Evolutionary conservation across 2,888 invertebrate genomes (phyloP), one percentile per base, ranked within the genome.

Genomic region (Euplagia quadripunctaria): DNA sequence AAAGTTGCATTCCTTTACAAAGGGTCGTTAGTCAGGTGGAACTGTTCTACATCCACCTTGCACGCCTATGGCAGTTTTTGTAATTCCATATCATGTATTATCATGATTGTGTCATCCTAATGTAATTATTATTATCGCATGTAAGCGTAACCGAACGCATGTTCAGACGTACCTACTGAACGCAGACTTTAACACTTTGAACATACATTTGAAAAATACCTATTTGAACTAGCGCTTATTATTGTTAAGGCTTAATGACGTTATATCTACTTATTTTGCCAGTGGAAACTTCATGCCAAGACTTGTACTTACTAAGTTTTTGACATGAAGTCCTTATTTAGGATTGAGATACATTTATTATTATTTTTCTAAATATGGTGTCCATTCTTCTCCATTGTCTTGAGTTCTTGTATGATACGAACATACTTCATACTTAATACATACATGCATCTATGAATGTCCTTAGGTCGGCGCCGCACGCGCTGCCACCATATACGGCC

Each of bases 401-500:
- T 51, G 43, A 17, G 64, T 58, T 71, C 58, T 74, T 74, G 64
- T 71, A 58, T 71, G 71, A 67, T 52, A 63, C 43, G 49, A 67
- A 70, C 20, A 52, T 70, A 65, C 51, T 52, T 52, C 20, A 58
- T 20, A 12, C 58, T 31, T 61, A 14, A 31, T 61, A 88, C 87
- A 16, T 51, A 90, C 63, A 58, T 66, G 65, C 68, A 64, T 64
- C 16, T 68, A 84, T 87, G 87, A 82, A 65, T 88, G 91, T 87
- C 89, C 88, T 88, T 86, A 86, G 86, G 78, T 82, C 85, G 89
- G 85, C 89, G 88, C 89, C 91, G 92, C 94, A 93, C 92, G 94
- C 93, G 94, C 91, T 92, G 89, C 83, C 78, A 77, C 95, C 94
- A 84, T 94, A 93, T 94, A 95, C 85, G 94, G 95, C 86, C 85